Evolutionary conservation across 2,797 vertebrate species (phyloP), one percentile per base, ranked within the genome.

Genomic region (Neoniphon sammara): DNA sequence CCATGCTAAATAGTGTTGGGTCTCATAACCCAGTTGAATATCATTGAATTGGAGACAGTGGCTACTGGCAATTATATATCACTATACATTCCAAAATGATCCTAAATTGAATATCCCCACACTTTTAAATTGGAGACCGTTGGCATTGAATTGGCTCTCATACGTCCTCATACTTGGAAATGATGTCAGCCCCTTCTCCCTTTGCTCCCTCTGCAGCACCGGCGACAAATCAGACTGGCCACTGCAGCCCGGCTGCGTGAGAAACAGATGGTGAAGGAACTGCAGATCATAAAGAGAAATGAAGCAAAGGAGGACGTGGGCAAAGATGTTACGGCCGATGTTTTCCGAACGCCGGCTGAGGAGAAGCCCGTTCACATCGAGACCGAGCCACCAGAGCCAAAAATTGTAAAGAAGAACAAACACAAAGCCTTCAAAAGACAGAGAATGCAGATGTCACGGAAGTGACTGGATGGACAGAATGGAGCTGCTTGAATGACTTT

Each of bases 221-320:
- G 98, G 1, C 92, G 95, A 21, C 62, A 95, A 70, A 1, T 96
- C 62, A 94, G 95, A 47, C 82, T 95, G 72, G 93, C 95, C 15
- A 93, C 95, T 5, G 96, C 97, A 0, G 95, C 96, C 63, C 96
- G 94, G 75, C 92, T 96, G 62, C 94, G 85, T 66, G 97, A 98
- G 89, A 97, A 94, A 78, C 96, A 97, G 85, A 94, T 96, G 90
- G 93, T 98, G 85, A 98, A 97, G 87, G 95, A 97, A 34, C 75
- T 96, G 17, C 96, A 95, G 79, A 96, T 94, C 80, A 58, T 93
- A 12, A 97, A 94, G 92, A 95, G 89, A 86, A 87, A 69, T 0
- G 94, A 93, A 23, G 87, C 83, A 0, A 95, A 95, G 78, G 83
- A 89, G 18, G 65, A 94, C 44, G 1, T 96, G 50, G 39, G 70